These are phyloP conservation scores for Suricata suricatta DNA, from an alignment of 2,113 vertebrate species.

Conservation along the genomic window DNA sequence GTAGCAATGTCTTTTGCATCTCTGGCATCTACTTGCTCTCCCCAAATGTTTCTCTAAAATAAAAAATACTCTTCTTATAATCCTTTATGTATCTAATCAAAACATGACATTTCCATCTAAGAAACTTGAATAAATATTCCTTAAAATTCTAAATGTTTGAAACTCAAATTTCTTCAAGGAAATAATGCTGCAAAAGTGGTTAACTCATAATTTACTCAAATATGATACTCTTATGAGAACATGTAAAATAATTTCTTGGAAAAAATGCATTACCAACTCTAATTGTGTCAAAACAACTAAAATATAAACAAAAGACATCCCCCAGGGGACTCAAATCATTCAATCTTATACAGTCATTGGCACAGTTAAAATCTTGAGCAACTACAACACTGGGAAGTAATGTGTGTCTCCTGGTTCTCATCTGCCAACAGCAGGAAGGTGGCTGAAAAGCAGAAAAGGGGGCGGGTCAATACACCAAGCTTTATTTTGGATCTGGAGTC, in stretches of 20 bases:
- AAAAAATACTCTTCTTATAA: slow-evolving; percentile 61
- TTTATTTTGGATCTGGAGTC: not conserved
- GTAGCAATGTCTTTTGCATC: slow-evolving; percentile 91
- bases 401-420: not conserved
- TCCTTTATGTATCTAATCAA: slow-evolving; percentile 37
- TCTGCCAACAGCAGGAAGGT: not conserved
- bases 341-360: not conserved
- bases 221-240: not conserved
- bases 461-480: not conserved
- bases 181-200: slow-evolving; percentile 25
- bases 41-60: slow-evolving; percentile 83
- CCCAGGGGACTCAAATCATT: not conserved
- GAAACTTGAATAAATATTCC: slow-evolving; percentile 4
- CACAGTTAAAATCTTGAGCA: not conserved
- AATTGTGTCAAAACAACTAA: not conserved
- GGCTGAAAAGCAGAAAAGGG: not conserved
- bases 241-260: not conserved
- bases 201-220: not conserved
- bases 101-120: slow-evolving; percentile 41
- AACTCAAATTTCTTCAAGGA: slow-evolving; percentile 41
- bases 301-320: not conserved
- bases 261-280: not conserved
- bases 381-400: not conserved
- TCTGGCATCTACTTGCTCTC: slow-evolving; percentile 92
- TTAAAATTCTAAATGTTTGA: not conserved